Percentiles rank a stretch among this genome's conserved stretches.
Conservation (phyloP, 2,888 invertebrate genomes). For the Volucella bombylans region DNA sequence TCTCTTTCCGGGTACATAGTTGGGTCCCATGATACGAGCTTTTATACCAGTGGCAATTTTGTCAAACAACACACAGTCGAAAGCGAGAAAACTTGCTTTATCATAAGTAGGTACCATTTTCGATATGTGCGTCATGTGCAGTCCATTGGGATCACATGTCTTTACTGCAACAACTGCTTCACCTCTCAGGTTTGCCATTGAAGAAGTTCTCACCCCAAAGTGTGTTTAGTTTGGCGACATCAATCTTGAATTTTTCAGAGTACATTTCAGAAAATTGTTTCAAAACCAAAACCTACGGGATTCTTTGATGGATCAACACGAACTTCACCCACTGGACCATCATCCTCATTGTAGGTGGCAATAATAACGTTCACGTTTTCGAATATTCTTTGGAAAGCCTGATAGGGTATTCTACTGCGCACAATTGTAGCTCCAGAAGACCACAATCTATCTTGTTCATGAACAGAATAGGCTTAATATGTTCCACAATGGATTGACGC, state of each 20-base stretch:
- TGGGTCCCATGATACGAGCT: conserved; percentile 99
- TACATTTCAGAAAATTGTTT: conserved; percentile 99
- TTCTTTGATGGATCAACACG: conserved; percentile 98
- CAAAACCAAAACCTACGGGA: conserved; percentile 99
- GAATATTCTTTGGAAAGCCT: conserved; percentile 99
- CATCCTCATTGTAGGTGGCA: conserved; percentile 98
- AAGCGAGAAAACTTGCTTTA: conserved; percentile 99
- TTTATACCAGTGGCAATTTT: conserved; percentile 95
- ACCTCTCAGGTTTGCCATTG: conserved; percentile 98
- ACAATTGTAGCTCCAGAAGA: conserved; percentile 97
- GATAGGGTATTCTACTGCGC: conserved; percentile 98
- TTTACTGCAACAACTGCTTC: conserved; percentile 95
- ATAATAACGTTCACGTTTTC: conserved; percentile 99
- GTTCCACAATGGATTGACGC: conserved; percentile 99
- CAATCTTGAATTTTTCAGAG: conserved; percentile 98
- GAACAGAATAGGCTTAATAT: conserved; percentile 99
- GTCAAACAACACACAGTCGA: conserved; percentile 99
- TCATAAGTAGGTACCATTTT: conserved; percentile 99
- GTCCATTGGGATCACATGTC: conserved; percentile 97
- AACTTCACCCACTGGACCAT: conserved; percentile 99
- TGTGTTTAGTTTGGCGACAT: conserved; percentile 95
- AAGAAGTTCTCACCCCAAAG: conserved; percentile 99
- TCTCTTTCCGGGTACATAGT: conserved; percentile 98
- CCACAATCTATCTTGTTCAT: conserved; percentile 99
- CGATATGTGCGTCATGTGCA: conserved; percentile 99